Evolutionary conservation across 1,140 invertebrate species (phyloP), one percentile per base, ranked within the genome.

Genomic region (Ceratina japonica): DNA sequence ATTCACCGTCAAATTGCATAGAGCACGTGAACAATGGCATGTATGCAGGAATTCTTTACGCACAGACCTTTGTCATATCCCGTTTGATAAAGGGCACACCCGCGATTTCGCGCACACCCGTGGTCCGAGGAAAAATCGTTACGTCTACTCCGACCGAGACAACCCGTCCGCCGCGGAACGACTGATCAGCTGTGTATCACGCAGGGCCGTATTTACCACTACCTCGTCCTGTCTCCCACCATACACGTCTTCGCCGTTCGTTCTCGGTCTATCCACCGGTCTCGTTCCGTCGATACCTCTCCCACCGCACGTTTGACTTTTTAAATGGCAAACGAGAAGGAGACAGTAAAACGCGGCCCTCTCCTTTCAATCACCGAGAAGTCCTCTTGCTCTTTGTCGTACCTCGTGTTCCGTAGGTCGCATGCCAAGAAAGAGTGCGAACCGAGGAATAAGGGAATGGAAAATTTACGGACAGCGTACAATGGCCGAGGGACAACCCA

Each of bases 121-220:
- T 8, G 37, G 37, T 44, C 37, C 37, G 37, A 44, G 10, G 2
- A 44, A 44, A 44, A 44, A 44, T 44, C 37, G 37, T 44, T 44
- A 44, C 37, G 10, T 44, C 37, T n/a, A 59, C 56, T n/a, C n/a
- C 54, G n/a, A 68, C 51, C 24, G n/a, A 52, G 44, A 61, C 65
- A 49, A 73, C 66, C 71, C 59, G 71, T 78, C 31, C 82, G 79
- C 64, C 82, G 66, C 75, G 54, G 70, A 74, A 79, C 78, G 80
- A 85, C 86, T 86, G 86, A 87, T 87, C 86, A 87, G 86, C 86
- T 87, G 85, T 80, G 79, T 78, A 77, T 83, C 79, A 85, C 83
- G 63, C 83, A 85, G 82, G 59, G 77, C 64, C 71, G 79, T 44
- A 44, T 75, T 68, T 75, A 44, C 65, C 64, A 64, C 73, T 68